phyloP scores from a whole-genome alignment of 2,888 invertebrate genomes.

The Ecliptopera silaceata region DNA sequence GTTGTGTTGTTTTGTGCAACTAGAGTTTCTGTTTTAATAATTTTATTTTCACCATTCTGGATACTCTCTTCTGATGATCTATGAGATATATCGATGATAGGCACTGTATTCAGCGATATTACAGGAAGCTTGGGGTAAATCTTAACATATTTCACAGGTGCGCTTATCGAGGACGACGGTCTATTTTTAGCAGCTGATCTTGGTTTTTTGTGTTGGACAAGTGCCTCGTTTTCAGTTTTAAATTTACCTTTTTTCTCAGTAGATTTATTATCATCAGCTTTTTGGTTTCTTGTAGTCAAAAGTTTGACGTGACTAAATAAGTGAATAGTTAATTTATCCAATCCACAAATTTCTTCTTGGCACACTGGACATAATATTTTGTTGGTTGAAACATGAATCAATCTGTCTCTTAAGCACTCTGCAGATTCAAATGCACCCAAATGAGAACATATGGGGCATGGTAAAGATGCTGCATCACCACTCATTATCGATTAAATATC shows the following conservation, averaged over 20 bases:
- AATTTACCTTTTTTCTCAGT: slow-evolving; percentile 39
- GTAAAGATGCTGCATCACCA: slow-evolving; percentile 82
- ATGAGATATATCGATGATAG: slow-evolving; percentile 61
- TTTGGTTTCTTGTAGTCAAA: slow-evolving; percentile 45
- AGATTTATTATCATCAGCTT: slow-evolving; percentile 39
- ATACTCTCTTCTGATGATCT: slow-evolving; percentile 45
- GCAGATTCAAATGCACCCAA: slow-evolving; percentile 87
- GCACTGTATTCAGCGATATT: slow-evolving; percentile 63
- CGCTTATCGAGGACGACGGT: slow-evolving; percentile 48
- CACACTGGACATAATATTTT: slow-evolving; percentile 91
- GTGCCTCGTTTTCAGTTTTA: slow-evolving; percentile 46
- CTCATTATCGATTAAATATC: slow-evolving; percentile 56
- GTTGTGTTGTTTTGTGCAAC: slow-evolving; percentile 58
- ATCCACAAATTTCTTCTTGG: slow-evolving; percentile 87
- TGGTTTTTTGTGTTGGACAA: slow-evolving; percentile 56
- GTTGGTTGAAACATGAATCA: slow-evolving; percentile 89
- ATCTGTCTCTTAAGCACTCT: slow-evolving; percentile 86
- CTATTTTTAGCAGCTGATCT: slow-evolving; percentile 73
- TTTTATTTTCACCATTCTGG: slow-evolving; percentile 47
- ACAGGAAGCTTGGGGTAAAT: slow-evolving; percentile 76
- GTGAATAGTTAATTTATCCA: slow-evolving; percentile 93
- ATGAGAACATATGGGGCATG: slow-evolving; percentile 90
- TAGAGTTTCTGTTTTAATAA: slow-evolving; percentile 57
- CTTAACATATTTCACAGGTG: slow-evolving; percentile 73
- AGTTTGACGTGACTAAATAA: slow-evolving; percentile 88